A percentile compares a stretch with the other conserved stretches of the same genome.
Conservation (phyloP, 1,140 invertebrate genomes). For the Eriosoma lanigerum region DNA sequence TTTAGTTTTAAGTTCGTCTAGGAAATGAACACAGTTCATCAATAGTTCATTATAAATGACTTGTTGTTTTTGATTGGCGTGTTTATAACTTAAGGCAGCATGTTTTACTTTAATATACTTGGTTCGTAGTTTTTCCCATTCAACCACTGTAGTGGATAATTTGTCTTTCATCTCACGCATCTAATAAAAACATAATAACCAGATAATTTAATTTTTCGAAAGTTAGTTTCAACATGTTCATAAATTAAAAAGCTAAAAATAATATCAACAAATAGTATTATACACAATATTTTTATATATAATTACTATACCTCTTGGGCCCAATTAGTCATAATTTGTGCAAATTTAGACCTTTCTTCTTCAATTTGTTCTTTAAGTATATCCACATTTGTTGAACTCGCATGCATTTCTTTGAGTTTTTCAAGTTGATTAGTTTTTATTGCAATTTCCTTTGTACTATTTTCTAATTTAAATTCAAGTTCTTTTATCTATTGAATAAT, state of each 20-base stretch:
- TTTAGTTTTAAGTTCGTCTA: conserved; percentile 39
- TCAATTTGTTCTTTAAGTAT: conserved; percentile 26
- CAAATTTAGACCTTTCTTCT: conserved; percentile 44
- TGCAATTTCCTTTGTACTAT: neutral
- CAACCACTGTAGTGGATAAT: neutral
- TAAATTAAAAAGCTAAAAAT: neutral
- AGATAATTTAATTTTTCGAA: neutral
- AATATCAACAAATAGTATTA: too few relatives aligned
- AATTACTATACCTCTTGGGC: neutral
- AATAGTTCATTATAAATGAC: conserved; percentile 27
- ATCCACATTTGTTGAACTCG: neutral
- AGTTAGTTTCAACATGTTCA: neutral
- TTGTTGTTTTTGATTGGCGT: conserved; percentile 37
- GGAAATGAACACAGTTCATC: neutral
- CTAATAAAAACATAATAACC: conserved; percentile 18
- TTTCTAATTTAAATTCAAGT: conserved; percentile 33
- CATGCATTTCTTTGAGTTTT: conserved; percentile 2
- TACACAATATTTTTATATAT: neutral
- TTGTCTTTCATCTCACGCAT: conserved; percentile 44
- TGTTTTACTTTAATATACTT: conserved; percentile 42
- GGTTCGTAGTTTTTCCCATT: neutral
- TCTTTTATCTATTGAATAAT: conserved; percentile 3
- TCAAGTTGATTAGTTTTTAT: neutral
- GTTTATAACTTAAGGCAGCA: conserved; percentile 30
- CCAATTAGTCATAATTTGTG: conserved; percentile 47